Percentiles rank a stretch among this genome's conserved stretches.
Evolutionary conservation across 2,888 invertebrate species (phyloP).

Genomic region (Xiphydria camelus): DNA sequence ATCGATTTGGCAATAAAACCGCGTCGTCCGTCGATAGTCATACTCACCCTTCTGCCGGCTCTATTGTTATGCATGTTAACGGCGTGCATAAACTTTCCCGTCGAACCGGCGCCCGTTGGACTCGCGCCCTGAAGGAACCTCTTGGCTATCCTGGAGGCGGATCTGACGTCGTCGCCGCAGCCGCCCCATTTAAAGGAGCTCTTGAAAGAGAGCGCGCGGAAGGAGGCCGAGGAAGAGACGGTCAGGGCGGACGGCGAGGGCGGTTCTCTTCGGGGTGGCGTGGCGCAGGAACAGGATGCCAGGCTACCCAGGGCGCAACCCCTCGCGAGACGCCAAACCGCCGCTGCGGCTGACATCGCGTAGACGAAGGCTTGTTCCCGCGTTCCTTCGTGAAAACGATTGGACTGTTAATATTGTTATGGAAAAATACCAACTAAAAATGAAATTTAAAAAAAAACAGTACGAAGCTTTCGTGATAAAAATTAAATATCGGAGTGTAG

Average conservation of each 20-base stretch:
- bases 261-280: slow-evolving; percentile 68
- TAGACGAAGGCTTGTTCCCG: slow-evolving; percentile 85
- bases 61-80: slow-evolving; percentile 79
- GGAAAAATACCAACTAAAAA: slow-evolving; percentile 1
- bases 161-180: slow-evolving; percentile 80
- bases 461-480: too few species aligned
- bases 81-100: slow-evolving; percentile 62
- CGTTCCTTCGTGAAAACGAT: slow-evolving; percentile 67
- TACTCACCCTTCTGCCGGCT: slow-evolving; percentile 73
- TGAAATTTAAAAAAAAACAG: slow-evolving; percentile 3
- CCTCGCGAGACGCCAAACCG: slow-evolving; percentile 75
- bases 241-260: slow-evolving; percentile 55
- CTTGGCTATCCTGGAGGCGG: slow-evolving; percentile 73
- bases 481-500: too few species aligned
- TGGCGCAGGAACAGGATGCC: slow-evolving; percentile 78
- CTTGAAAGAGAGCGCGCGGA: slow-evolving; percentile 50
- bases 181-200: slow-evolving; percentile 85
- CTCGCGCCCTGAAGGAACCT: slow-evolving; percentile 70
- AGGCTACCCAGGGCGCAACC: slow-evolving; percentile 78
- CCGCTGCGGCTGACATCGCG: slow-evolving; percentile 78
- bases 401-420: too few species aligned
- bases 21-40: background rate
- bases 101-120: slow-evolving; percentile 44
- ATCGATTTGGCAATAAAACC: background rate
- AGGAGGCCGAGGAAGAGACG: slow-evolving; percentile 45